Evolutionary conservation across 1,140 invertebrate genomes (phyloP).

Genomic region (Drosophila seguyi): DNA sequence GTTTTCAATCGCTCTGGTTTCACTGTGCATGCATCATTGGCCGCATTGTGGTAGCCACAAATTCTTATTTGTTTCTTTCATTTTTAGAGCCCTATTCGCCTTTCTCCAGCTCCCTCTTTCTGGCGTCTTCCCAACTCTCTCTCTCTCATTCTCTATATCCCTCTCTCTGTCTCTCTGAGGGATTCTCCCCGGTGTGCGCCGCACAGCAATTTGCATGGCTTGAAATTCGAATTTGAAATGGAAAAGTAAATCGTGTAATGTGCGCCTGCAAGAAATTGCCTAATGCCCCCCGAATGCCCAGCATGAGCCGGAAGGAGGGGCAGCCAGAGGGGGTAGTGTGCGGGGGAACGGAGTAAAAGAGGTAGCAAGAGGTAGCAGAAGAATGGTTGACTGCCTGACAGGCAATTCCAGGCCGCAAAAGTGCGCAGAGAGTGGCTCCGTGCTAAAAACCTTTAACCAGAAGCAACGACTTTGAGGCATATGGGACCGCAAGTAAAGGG

Average conservation of each 20-base stretch:
- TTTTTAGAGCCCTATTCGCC: conserved; percentile 28
- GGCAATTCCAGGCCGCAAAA: conserved; percentile 69
- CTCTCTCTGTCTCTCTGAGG: conserved; percentile 31
- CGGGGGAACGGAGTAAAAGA: background rate
- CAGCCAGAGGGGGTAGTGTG: background rate
- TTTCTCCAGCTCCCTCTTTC: conserved; percentile 7
- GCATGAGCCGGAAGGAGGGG: conserved; percentile 12
- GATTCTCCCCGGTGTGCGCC: conserved; percentile 29
- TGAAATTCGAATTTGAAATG: conserved; percentile 78
- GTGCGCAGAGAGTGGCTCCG: conserved; percentile 59
- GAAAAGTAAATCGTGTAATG: conserved; percentile 82
- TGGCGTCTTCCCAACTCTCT: background rate
- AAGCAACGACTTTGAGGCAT: conserved; percentile 73
- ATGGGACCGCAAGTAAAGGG: conserved; percentile 56
- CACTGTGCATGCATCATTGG: conserved; percentile 68
- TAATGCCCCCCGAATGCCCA: conserved; percentile 57
- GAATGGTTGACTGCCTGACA: conserved; percentile 32
- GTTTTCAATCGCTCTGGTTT: background rate
- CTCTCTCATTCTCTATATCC: conserved; percentile 18
- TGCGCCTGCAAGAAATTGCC: conserved; percentile 79
- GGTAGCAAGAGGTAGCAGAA: background rate
- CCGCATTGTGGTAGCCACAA: conserved; percentile 66
- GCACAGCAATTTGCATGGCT: conserved; percentile 78
- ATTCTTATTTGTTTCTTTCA: conserved; percentile 68
- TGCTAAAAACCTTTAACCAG: conserved; percentile 72